Conservation (phyloP, 2,113 vertebrate genomes). For the Numenius arquata region DNA sequence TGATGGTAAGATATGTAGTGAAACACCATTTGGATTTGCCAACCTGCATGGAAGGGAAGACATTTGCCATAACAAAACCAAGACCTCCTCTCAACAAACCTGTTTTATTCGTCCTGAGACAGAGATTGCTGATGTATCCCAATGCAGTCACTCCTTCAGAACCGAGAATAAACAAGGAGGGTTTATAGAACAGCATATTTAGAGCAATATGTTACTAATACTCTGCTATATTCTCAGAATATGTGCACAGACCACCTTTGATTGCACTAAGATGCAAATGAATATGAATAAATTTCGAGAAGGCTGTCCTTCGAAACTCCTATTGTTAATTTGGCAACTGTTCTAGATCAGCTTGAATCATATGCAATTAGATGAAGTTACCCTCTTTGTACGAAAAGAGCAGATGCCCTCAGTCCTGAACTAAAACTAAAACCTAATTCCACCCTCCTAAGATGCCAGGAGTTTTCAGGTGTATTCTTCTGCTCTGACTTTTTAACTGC, state of each 20-base stretch:
- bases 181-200: background rate
- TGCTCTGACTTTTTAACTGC: background rate
- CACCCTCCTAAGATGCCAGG: background rate
- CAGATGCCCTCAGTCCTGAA: background rate
- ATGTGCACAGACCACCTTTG: background rate
- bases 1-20: background rate
- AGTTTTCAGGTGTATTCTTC: background rate
- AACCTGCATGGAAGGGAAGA: background rate
- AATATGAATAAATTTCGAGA: background rate
- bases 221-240: background rate
- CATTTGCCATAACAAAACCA: background rate
- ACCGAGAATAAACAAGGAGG: background rate
- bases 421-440: background rate
- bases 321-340: background rate
- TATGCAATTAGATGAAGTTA: background rate
- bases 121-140: background rate
- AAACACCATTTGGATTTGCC: background rate
- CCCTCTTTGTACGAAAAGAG: background rate
- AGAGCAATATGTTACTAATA: background rate
- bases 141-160: background rate
- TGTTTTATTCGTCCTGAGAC: background rate
- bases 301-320: background rate
- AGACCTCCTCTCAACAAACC: background rate
- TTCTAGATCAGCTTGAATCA: background rate
- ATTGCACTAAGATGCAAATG: background rate